Evolutionary conservation across 2,797 vertebrate genomes (phyloP).

Genomic region (Anniella stebbinsi): DNA sequence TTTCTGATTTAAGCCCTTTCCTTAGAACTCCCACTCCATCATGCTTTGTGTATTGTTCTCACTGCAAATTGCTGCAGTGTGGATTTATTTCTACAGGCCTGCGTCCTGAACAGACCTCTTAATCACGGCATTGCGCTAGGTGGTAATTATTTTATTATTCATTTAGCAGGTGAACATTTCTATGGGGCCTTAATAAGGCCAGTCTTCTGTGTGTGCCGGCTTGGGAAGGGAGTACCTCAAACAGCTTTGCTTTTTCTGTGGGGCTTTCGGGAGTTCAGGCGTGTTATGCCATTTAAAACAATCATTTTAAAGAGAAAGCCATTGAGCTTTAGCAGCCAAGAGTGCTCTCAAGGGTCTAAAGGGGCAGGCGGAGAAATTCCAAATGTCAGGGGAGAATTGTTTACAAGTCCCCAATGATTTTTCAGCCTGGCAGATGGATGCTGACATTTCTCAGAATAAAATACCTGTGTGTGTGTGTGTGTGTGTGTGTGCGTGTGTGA

Average conservation of each 20-base stretch:
- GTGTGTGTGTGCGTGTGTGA: background rate
- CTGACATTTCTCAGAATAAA: conserved; percentile 44
- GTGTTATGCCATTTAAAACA: conserved; percentile 40
- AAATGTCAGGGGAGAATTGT: conserved; percentile 45
- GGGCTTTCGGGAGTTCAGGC: conserved; percentile 31
- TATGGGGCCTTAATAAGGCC: conserved; percentile 9
- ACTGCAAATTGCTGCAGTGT: conserved; percentile 25
- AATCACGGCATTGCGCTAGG: conserved; percentile 31
- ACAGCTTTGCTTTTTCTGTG: conserved; percentile 4
- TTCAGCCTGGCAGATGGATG: conserved; percentile 28
- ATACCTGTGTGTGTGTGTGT: background rate
- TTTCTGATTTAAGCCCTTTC: conserved; percentile 10
- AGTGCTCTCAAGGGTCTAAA: conserved; percentile 10
- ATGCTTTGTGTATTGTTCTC: conserved; percentile 11
- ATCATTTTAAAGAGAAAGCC: conserved; percentile 34
- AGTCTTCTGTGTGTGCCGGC: background rate
- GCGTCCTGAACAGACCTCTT: conserved; percentile 28
- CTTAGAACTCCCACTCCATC: conserved; percentile 11
- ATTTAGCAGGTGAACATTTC: conserved; percentile 48
- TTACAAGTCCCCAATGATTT: conserved; percentile 42
- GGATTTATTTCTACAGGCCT: conserved; percentile 37
- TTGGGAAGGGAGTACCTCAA: background rate
- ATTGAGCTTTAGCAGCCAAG: conserved; percentile 15
- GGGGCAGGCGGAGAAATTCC: conserved; percentile 40
- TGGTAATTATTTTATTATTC: conserved; percentile 54